Base-by-base conservation (phyloP, 1,140 invertebrate species). In the Melitaea cinxia region DNA sequence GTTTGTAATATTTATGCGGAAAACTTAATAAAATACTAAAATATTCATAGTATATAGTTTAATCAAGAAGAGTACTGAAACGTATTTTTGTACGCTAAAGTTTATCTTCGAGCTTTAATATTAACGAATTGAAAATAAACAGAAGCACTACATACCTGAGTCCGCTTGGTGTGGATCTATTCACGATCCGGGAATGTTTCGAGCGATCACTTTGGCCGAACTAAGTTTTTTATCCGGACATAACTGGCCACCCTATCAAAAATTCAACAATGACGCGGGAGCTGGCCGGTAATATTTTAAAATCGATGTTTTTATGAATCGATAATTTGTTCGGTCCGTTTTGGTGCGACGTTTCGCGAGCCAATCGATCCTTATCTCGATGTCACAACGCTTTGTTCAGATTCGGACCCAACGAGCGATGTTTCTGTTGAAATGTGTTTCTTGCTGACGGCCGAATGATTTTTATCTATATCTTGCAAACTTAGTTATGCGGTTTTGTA, bases 281-380 rank as follows among this genome's bases (percentile, higher is more conserved):
- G 81, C 69, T 78, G 76, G 71, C 66, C 83, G 73, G 82, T 83
- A 81, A 89, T 88, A 89, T 85, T 89, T 89, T 86, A 89, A 87
- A 88, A 87, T 87, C 83, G 84, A 89, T 89, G 85, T 89, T 89
- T 89, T 89, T 89, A 89, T 89, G 85, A 89, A 88, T 89, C 85
- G 85, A 89, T 89, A 89, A 89, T 89, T 89, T 88, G 87, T 83
- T 87, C 84, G 78, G 82, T 75, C 77, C 76, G 83, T 88, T 89
- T 88, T 77, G 85, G 82, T 76, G 85, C 83, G 83, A 85, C 87
- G 84, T 85, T 85, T 88, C 82, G 82, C 83, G 83, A 87, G 80
- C 78, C 83, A 82, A 85, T 85, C 79, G 87, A 89, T 89, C 67
- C 68, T 85, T 87, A 89, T 89, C 87, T 64, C 72, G 77, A 80